These are phyloP conservation scores for Stictocephala bisonia DNA, from an alignment of 2,888 invertebrate species.

Conservation along the genomic window DNA sequence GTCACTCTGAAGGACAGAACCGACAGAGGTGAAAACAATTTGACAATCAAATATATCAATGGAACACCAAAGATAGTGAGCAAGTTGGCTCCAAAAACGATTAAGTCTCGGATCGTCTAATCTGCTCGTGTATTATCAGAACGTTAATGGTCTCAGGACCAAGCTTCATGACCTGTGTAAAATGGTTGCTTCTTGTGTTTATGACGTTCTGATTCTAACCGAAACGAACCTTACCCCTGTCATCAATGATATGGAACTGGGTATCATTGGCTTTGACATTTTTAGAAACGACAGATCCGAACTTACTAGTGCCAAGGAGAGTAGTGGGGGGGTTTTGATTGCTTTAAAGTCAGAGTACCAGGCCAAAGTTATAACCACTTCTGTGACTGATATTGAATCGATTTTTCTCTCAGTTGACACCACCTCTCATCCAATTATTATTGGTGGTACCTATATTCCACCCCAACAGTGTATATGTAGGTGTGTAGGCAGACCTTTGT, in stretches of 20 bases:
- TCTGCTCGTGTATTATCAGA: constrained; percentile 7
- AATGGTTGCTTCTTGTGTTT: background rate
- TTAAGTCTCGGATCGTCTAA: constrained; percentile 5
- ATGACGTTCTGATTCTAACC: background rate
- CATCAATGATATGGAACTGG: background rate
- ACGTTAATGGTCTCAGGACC: constrained; percentile 13
- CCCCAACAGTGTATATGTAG: constrained; percentile 21
- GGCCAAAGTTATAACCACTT: background rate
- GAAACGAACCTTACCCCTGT: constrained; percentile 5
- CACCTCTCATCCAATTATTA: constrained; percentile 11
- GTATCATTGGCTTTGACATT: constrained; percentile 10
- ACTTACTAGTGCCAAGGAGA: background rate
- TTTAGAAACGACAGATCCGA: background rate
- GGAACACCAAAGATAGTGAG: background rate
- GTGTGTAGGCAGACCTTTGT: no score
- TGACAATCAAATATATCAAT: no score
- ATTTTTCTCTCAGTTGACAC: background rate
- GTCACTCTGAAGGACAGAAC: background rate
- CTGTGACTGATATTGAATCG: background rate
- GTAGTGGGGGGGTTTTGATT: constrained; percentile 1
- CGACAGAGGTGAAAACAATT: background rate
- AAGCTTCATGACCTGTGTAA: background rate
- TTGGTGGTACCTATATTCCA: constrained; percentile 8
- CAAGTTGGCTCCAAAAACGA: background rate
- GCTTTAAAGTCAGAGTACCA: background rate